These are phyloP conservation scores for Heliconius melpomene DNA, from an alignment of 1,140 invertebrate species.

Conservation along the genomic window DNA sequence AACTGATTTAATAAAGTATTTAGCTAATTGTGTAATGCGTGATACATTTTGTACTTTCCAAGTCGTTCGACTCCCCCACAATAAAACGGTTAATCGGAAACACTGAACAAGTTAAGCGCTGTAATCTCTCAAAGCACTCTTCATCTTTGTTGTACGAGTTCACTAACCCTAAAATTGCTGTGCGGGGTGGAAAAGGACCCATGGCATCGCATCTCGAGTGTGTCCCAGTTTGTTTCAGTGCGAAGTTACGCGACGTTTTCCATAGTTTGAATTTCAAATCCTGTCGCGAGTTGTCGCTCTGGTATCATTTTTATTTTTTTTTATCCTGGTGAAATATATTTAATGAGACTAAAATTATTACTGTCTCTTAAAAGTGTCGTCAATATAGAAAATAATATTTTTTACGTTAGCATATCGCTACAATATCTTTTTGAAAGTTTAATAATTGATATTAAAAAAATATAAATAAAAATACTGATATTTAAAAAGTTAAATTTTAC, in stretches of 20 bases:
- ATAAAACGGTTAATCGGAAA: conserved; percentile 29
- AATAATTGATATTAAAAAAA: too few species aligned
- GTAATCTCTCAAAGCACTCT: conserved; percentile 33
- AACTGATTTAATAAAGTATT: not conserved
- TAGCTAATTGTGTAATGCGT: not conserved
- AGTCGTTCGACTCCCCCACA: conserved; percentile 3
- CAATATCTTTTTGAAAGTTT: not conserved
- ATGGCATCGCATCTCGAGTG: conserved; percentile 34
- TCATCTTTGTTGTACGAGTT: conserved; percentile 34
- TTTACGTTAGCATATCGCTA: not conserved
- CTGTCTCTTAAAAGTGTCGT: not conserved
- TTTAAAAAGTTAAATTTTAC: too few species aligned
- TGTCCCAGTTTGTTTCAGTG: conserved; percentile 33
- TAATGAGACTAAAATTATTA: not conserved
- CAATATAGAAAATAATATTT: not conserved
- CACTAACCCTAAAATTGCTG: conserved; percentile 39
- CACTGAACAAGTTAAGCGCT: conserved; percentile 29
- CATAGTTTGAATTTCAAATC: conserved; percentile 12
- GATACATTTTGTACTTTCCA: not conserved
- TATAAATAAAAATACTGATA: too few species aligned
- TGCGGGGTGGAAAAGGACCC: conserved; percentile 35
- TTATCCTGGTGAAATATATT: not conserved
- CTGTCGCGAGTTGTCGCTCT: not conserved
- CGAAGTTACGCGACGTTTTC: conserved; percentile 14
- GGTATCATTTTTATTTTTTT: not conserved